A percentile compares a stretch with the other conserved stretches of the same genome.
These are phyloP conservation scores for Myripristis jacobus DNA, from an alignment of 2,797 vertebrate genomes.

Conservation along the genomic window DNA sequence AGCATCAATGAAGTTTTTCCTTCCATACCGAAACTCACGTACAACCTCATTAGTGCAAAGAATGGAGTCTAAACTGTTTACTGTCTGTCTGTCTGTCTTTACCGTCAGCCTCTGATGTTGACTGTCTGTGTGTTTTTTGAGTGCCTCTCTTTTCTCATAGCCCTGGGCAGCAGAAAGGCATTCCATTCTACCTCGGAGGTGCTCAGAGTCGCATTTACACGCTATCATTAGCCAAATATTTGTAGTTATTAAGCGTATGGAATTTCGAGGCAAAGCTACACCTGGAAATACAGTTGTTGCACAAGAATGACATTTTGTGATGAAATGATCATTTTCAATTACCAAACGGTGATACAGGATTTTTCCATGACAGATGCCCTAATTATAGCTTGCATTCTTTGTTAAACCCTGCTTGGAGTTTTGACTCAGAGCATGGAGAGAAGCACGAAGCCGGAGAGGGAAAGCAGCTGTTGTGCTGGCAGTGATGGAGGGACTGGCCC, in stretches of 20 bases:
- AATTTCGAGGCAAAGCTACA: background rate
- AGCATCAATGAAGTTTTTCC: constrained; percentile 79
- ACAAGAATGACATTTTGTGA: background rate
- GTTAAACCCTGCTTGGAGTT: background rate
- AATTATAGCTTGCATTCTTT: background rate
- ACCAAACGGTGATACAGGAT: background rate
- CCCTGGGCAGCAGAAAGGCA: background rate
- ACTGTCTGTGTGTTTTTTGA: background rate
- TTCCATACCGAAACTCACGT: constrained; percentile 30
- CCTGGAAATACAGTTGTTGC: background rate
- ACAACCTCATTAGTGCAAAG: constrained; percentile 1
- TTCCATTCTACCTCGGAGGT: background rate
- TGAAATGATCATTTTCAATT: background rate
- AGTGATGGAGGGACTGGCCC: background rate
- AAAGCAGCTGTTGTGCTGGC: background rate
- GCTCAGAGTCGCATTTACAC: background rate
- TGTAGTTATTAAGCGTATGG: background rate
- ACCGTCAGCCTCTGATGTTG: background rate
- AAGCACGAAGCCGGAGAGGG: background rate
- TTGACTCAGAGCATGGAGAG: background rate
- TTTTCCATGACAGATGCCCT: background rate
- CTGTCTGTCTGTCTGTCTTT: background rate
- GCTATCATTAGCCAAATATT: background rate
- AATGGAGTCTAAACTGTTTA: no score
- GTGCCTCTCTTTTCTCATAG: background rate